phyloP scores from a whole-genome alignment of 2,888 invertebrate species.

The Ormyrus labotus region DNA sequence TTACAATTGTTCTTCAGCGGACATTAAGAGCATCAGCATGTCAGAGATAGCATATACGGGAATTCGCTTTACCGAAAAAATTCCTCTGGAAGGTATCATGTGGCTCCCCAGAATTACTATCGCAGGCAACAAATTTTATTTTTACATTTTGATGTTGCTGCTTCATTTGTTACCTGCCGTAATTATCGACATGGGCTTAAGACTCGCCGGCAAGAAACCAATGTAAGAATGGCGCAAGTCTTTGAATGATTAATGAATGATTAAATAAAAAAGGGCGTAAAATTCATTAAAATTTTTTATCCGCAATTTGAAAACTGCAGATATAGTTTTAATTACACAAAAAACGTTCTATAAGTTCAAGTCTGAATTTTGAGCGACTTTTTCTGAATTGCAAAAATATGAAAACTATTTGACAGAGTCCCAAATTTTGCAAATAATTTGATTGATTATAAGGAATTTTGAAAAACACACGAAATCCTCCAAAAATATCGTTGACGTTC shows the following conservation, averaged over 20 bases:
- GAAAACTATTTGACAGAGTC: too few relatives aligned
- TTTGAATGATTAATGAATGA: background rate
- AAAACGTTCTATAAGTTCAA: too few relatives aligned
- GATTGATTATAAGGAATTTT: too few relatives aligned
- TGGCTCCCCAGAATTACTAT: slow-evolving; percentile 82
- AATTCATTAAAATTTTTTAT: background rate
- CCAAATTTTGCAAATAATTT: too few relatives aligned
- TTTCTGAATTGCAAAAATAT: too few relatives aligned
- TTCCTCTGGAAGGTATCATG: slow-evolving; percentile 84
- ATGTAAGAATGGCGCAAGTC: slow-evolving; percentile 77
- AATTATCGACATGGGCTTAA: slow-evolving; percentile 82
- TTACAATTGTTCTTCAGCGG: slow-evolving; percentile 89
- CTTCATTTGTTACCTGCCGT: slow-evolving; percentile 89
- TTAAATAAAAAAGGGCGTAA: background rate
- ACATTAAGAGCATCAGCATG: slow-evolving; percentile 83
- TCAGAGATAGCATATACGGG: slow-evolving; percentile 80
- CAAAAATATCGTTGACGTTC: background rate
- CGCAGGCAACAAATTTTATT: slow-evolving; percentile 79
- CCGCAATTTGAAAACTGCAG: background rate
- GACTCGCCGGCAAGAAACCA: slow-evolving; percentile 83
- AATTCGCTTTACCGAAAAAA: slow-evolving; percentile 75
- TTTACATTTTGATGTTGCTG: slow-evolving; percentile 83
- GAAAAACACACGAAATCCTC: too few relatives aligned
- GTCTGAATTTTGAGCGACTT: too few relatives aligned
- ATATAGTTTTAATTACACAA: too few relatives aligned